Conservation (phyloP, 2,113 vertebrate genomes). For the Syngnathus typhle region DNA sequence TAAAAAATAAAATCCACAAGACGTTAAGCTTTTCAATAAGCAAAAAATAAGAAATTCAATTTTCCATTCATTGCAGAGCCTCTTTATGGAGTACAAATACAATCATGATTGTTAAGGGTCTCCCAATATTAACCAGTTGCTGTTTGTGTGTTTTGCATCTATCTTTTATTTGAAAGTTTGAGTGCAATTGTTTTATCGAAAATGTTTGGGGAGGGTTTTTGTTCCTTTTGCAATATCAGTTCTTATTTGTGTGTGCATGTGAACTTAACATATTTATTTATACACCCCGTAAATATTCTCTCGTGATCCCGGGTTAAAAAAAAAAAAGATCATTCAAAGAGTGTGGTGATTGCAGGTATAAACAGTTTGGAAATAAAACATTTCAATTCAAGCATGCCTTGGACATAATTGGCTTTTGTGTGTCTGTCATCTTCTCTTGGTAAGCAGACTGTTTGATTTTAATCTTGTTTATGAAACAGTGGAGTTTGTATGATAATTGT, state of each 20-base stretch:
- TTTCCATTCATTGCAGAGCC: not conserved
- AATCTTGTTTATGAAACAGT: too few relatives aligned
- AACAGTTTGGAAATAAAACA: conserved; percentile 1
- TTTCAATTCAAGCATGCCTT: not conserved
- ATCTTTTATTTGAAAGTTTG: not conserved
- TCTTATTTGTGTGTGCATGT: not conserved
- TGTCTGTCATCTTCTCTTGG: not conserved
- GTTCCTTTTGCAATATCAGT: not conserved
- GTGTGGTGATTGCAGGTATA: not conserved
- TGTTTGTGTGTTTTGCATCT: not conserved
- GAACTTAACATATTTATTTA: not conserved
- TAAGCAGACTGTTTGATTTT: not conserved
- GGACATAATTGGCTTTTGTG: not conserved
- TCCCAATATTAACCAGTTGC: not conserved
- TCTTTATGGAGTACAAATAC: not conserved
- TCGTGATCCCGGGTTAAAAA: not conserved
- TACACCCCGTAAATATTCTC: not conserved
- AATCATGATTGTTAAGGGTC: not conserved
- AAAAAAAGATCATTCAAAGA: not conserved
- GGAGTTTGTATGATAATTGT: too few relatives aligned
- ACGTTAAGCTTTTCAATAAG: not conserved
- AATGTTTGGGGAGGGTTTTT: not conserved
- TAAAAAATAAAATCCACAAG: not conserved
- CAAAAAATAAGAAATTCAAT: not conserved
- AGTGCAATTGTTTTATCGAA: not conserved